Percentiles rank a stretch among this genome's conserved stretches.
Evolutionary conservation across 2,113 vertebrate genomes (phyloP).

Genomic region (Lanius collurio): DNA sequence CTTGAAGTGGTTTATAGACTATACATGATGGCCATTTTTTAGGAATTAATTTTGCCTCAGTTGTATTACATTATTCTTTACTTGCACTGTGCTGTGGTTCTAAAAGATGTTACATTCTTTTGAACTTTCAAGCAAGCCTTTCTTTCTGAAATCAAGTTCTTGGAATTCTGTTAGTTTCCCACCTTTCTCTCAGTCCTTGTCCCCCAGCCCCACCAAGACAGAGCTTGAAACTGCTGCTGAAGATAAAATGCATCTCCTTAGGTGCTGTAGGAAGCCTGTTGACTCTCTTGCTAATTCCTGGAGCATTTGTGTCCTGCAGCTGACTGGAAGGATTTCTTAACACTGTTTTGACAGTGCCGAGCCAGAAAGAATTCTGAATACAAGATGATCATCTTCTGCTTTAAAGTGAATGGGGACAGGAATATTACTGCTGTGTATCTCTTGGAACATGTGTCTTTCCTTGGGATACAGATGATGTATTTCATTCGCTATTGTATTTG

Average conservation of each 20-base stretch:
- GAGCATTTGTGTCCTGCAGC: neutral
- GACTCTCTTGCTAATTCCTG: neutral
- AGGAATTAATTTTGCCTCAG: neutral
- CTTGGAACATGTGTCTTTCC: neutral
- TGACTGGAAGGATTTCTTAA: neutral
- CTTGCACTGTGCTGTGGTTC: neutral
- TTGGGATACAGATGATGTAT: neutral
- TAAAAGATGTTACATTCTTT: neutral
- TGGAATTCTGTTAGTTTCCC: neutral
- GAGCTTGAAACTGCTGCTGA: neutral
- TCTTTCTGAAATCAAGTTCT: neutral
- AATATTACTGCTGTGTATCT: fast-evolving
- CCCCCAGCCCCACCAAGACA: neutral
- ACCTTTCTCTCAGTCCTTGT: neutral
- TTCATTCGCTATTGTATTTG: neutral
- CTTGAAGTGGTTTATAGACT: neutral
- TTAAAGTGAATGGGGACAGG: neutral
- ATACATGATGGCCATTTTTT: neutral
- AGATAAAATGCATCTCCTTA: neutral
- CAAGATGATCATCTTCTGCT: neutral
- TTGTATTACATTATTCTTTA: neutral
- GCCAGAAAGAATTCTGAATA: neutral
- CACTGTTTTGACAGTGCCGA: neutral
- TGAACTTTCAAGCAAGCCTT: neutral
- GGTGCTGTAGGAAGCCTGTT: neutral